These are phyloP conservation scores for Temnothorax ravouxi DNA, from an alignment of 2,888 invertebrate genomes.

Conservation along the genomic window DNA sequence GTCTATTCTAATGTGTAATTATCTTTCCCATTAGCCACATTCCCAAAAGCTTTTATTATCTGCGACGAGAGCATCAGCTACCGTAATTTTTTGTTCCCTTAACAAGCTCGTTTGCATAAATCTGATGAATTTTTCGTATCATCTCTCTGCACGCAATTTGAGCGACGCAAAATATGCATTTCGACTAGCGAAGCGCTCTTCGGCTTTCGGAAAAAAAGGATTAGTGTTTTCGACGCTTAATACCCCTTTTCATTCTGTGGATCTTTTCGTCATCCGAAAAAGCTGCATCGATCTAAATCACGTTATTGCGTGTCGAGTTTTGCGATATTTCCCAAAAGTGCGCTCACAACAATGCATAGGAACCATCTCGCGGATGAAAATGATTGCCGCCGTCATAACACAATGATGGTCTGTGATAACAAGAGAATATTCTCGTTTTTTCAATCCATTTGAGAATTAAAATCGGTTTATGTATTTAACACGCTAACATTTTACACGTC, in stretches of 20 bases:
- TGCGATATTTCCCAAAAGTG: slow-evolving; percentile 13
- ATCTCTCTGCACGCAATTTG: neutral
- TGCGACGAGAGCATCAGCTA: neutral
- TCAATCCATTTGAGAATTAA: slow-evolving; percentile 7
- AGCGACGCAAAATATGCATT: slow-evolving; percentile 13
- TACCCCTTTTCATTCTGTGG: slow-evolving; percentile 9
- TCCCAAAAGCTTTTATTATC: neutral
- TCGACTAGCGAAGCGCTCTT: neutral
- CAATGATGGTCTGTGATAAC: neutral
- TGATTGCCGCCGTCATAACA: neutral
- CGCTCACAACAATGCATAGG: slow-evolving; percentile 8
- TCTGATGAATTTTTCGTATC: slow-evolving; percentile 39
- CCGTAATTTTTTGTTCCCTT: slow-evolving; percentile 13
- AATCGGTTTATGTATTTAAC: slow-evolving; percentile 20
- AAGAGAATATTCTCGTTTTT: neutral
- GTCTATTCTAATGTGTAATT: neutral
- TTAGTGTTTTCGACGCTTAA: slow-evolving; percentile 29
- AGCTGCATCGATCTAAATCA: slow-evolving; percentile 25
- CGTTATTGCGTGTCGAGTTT: slow-evolving; percentile 13
- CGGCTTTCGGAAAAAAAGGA: slow-evolving; percentile 6
- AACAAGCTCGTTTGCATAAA: slow-evolving; percentile 28
- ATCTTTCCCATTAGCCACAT: neutral
- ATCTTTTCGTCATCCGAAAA: neutral
- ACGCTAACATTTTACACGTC: neutral
- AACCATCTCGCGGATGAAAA: neutral